Evolutionary conservation across 1,140 invertebrate genomes (phyloP), one percentile per base, ranked within the genome.

Genomic region (Plutomurus gul): DNA sequence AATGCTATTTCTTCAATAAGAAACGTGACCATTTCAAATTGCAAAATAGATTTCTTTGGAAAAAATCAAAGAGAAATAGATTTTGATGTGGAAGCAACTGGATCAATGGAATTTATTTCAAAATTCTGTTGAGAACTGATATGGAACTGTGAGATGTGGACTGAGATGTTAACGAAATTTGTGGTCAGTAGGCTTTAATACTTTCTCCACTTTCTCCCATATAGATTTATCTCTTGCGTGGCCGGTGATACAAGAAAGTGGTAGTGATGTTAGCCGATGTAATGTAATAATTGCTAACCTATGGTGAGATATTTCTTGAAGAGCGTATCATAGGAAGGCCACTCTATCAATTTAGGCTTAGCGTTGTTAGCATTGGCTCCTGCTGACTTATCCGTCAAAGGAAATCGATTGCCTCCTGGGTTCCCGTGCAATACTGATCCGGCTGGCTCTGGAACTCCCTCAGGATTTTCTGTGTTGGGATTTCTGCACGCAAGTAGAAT

Each of bases 241-340:
- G n/a, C n/a, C n/a, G n/a, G n/a, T n/a, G n/a, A n/a, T n/a, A n/a
- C n/a, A n/a, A n/a, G n/a, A n/a, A n/a, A n/a, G n/a, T n/a, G n/a
- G n/a, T n/a, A n/a, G n/a, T n/a, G n/a, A n/a, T n/a, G n/a, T n/a
- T n/a, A n/a, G n/a, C n/a, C n/a, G n/a, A 56, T 56, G 51, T 65
- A 65, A 65, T 65, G 56, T 65, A 65, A 65, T 43, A 72, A 72
- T 75, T 73, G 81, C 89, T 89, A 85, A 94, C 94, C 93, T 84
- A 97, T 92, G 88, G 92, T 94, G 36, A 97, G 88, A 87, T 96
- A 97, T 86, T 95, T 95, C 85, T 96, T 96, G 84, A 95, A 94
- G n/a, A 94, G 91, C n/a, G 91, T 91, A 85, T 96, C 95, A 85
- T 96, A 97, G 1, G 93, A 91, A 4, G 93, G 94, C 95, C 96